A percentile compares a stretch with the other conserved stretches of the same genome.
Conservation (phyloP, 1,140 invertebrate genomes). For the Gonatopus flavifemur region DNA sequence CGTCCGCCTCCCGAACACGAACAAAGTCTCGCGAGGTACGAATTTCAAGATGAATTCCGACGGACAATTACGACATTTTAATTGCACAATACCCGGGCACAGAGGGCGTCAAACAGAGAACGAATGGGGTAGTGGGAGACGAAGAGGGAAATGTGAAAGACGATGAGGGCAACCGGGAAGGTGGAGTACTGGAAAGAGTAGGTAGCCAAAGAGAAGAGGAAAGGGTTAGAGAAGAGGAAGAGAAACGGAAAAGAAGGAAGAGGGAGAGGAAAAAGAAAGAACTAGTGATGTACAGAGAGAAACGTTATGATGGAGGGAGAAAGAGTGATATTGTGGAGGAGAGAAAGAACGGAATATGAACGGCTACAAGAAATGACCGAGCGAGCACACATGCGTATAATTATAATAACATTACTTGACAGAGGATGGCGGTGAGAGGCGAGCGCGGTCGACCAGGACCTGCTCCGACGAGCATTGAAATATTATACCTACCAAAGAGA, state of each 20-base stretch:
- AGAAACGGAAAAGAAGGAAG: conserved; percentile 11
- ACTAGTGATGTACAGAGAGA: conserved; percentile 6
- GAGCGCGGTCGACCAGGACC: conserved; percentile 40
- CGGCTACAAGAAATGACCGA: conserved; percentile 40
- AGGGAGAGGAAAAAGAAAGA: conserved; percentile 19
- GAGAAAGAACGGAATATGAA: conserved; percentile 15
- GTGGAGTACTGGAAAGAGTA: conserved; percentile 12
- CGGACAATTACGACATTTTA: conserved; percentile 46
- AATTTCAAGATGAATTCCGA: conserved; percentile 41
- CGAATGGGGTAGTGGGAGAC: neutral
- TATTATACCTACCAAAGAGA: conserved; percentile 59
- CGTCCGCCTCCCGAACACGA: too few relatives aligned
- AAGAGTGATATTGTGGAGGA: conserved; percentile 2
- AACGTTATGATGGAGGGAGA: neutral
- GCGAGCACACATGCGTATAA: conserved; percentile 49
- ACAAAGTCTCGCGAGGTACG: conserved; percentile 19
- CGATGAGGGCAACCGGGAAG: conserved; percentile 3
- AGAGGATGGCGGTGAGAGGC: conserved; percentile 50
- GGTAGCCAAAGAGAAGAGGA: conserved; percentile 17
- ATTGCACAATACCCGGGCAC: conserved; percentile 38
- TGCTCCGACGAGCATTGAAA: conserved; percentile 55
- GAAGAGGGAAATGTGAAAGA: conserved; percentile 22
- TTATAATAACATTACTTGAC: conserved; percentile 60
- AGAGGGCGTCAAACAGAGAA: conserved; percentile 22
- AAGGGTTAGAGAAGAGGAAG: neutral